Conservation (phyloP, 2,113 vertebrate genomes). For the Macrotus californicus region DNA sequence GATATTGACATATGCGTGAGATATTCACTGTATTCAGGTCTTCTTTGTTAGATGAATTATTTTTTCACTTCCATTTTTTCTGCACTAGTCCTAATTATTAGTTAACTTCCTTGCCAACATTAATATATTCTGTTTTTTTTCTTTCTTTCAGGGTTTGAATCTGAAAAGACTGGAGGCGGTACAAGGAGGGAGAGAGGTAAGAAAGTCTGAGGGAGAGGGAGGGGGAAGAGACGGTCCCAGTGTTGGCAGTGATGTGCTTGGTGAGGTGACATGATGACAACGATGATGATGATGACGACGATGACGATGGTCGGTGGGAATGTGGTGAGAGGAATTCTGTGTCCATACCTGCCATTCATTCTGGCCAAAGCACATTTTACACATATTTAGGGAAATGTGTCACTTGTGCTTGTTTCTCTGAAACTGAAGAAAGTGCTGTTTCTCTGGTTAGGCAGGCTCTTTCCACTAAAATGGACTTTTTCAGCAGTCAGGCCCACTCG, state of each 20-base stretch:
- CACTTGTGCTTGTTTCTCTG: background rate
- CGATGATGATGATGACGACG: too few species aligned
- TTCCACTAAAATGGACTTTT: slow-evolving; percentile 54
- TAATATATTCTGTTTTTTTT: background rate
- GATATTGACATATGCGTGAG: background rate
- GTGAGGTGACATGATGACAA: background rate
- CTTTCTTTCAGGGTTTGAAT: slow-evolving; percentile 53
- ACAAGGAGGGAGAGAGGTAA: slow-evolving; percentile 72
- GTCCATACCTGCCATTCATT: background rate
- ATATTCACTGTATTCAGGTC: background rate
- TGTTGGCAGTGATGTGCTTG: background rate
- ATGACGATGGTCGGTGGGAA: background rate
- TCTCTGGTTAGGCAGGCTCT: background rate
- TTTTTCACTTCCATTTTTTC: background rate
- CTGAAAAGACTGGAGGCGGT: slow-evolving; percentile 61
- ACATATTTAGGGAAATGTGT: background rate
- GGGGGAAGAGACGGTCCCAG: background rate
- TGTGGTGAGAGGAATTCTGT: background rate
- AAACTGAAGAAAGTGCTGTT: background rate
- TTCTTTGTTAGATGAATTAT: background rate
- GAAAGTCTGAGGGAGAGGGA: background rate
- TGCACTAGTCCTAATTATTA: background rate
- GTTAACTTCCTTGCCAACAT: background rate
- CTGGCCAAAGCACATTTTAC: background rate
- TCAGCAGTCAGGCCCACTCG: background rate